phyloP scores from a whole-genome alignment of 2,113 vertebrate species.

The Nanorana parkeri region DNA sequence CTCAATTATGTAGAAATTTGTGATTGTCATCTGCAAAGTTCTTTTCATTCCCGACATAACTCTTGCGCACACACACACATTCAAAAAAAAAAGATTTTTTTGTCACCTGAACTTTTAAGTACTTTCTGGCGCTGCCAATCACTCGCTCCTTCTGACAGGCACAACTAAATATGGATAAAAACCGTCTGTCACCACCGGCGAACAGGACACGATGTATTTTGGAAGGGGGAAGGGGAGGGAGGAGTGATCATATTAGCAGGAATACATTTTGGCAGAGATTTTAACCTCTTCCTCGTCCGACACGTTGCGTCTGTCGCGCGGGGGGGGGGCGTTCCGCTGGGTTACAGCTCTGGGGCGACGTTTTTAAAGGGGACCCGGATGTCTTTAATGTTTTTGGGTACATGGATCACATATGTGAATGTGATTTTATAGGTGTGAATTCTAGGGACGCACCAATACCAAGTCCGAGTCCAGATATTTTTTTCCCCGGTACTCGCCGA shows the following conservation, averaged over 20 bases:
- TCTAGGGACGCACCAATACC: too few relatives aligned
- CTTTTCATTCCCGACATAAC: slow-evolving; percentile 45
- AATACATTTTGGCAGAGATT: background rate
- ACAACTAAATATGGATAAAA: slow-evolving; percentile 63
- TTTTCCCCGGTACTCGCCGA: too few relatives aligned
- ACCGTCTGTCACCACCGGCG: slow-evolving; percentile 59
- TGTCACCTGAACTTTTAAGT: slow-evolving; percentile 49
- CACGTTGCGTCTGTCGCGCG: background rate
- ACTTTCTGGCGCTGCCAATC: slow-evolving; percentile 58
- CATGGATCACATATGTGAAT: too few relatives aligned
- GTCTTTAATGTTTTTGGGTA: too few relatives aligned
- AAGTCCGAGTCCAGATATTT: too few relatives aligned
- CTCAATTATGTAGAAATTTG: slow-evolving; percentile 46
- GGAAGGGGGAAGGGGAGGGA: background rate
- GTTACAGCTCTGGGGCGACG: too few relatives aligned
- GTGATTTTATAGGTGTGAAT: too few relatives aligned
- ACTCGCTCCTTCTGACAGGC: slow-evolving; percentile 54
- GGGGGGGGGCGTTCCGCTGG: too few relatives aligned
- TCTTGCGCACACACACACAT: background rate
- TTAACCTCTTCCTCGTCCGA: slow-evolving; percentile 17
- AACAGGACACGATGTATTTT: slow-evolving; percentile 61
- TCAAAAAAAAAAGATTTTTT: slow-evolving; percentile 34
- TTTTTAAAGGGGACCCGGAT: too few relatives aligned
- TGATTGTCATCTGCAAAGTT: slow-evolving; percentile 56
- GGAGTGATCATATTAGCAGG: background rate